A percentile compares a stretch with the other conserved stretches of the same genome.
phyloP scores from a whole-genome alignment of 2,113 vertebrate genomes.

The Motacilla alba region DNA sequence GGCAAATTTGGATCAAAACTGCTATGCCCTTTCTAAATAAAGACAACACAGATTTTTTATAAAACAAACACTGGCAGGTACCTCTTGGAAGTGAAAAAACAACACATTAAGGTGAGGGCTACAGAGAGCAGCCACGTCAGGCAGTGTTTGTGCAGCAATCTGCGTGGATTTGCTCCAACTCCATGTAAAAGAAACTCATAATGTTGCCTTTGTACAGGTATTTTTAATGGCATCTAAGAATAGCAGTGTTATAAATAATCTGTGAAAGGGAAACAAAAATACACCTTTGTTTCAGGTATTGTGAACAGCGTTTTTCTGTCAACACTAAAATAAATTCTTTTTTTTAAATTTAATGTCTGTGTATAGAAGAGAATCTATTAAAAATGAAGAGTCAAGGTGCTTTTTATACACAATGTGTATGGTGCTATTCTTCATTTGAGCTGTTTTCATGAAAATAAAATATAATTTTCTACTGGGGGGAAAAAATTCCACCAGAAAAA shows the following conservation, averaged over 20 bases:
- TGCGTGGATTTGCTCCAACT: neutral
- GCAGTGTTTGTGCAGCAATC: neutral
- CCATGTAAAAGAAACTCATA: neutral
- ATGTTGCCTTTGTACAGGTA: neutral
- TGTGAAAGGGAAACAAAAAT: neutral
- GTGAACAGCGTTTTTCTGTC: neutral
- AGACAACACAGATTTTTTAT: neutral
- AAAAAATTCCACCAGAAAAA: neutral
- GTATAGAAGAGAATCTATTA: neutral
- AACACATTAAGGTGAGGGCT: neutral
- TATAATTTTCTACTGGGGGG: neutral
- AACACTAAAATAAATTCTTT: neutral
- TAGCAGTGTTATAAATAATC: neutral
- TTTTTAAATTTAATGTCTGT: neutral
- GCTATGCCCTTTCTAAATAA: neutral
- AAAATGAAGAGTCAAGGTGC: neutral
- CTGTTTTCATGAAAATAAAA: neutral
- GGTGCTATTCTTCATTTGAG: neutral
- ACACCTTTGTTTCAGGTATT: neutral
- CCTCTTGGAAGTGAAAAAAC: neutral
- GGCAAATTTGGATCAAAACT: neutral
- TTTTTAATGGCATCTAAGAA: neutral
- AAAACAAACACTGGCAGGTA: neutral
- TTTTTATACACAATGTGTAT: neutral
- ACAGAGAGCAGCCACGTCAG: neutral